These are phyloP conservation scores for Kradibia gibbosae DNA, from an alignment of 1,140 invertebrate genomes.

Conservation along the genomic window DNA sequence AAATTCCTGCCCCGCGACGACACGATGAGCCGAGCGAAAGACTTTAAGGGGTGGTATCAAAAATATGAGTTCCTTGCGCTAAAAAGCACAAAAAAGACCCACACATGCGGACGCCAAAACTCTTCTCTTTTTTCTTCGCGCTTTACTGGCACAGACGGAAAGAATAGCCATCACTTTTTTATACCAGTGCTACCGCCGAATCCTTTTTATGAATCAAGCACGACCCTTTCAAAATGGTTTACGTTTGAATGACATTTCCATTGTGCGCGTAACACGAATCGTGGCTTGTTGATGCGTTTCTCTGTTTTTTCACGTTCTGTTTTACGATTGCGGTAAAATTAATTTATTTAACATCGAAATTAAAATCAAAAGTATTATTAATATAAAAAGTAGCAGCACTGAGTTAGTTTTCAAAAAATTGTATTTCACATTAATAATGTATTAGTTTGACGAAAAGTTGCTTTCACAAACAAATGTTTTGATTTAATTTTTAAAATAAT, in stretches of 20 bases:
- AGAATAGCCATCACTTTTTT: neutral
- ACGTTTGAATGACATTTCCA: conserved; percentile 18
- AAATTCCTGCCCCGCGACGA: neutral
- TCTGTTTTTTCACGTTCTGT: neutral
- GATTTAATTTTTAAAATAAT: too few relatives aligned
- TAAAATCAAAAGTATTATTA: too few relatives aligned
- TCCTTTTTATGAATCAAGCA: conserved; percentile 20
- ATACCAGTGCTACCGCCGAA: neutral
- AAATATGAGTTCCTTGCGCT: neutral
- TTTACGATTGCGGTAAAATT: neutral
- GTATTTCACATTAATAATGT: too few relatives aligned
- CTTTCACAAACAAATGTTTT: too few relatives aligned
- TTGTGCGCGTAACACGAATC: neutral
- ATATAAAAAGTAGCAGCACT: too few relatives aligned
- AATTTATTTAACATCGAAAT: neutral
- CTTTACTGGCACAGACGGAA: neutral
- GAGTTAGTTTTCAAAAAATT: too few relatives aligned
- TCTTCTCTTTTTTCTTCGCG: neutral
- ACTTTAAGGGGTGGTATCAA: conserved; percentile 1
- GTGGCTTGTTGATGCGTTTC: neutral
- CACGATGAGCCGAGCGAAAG: neutral
- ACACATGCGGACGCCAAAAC: neutral
- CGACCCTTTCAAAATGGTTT: conserved; percentile 14
- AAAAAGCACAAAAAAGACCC: too few relatives aligned
- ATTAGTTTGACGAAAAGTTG: too few relatives aligned